Evolutionary conservation across 1,140 invertebrate species (phyloP).

Genomic region (Brachionus asplanchnoidis): DNA sequence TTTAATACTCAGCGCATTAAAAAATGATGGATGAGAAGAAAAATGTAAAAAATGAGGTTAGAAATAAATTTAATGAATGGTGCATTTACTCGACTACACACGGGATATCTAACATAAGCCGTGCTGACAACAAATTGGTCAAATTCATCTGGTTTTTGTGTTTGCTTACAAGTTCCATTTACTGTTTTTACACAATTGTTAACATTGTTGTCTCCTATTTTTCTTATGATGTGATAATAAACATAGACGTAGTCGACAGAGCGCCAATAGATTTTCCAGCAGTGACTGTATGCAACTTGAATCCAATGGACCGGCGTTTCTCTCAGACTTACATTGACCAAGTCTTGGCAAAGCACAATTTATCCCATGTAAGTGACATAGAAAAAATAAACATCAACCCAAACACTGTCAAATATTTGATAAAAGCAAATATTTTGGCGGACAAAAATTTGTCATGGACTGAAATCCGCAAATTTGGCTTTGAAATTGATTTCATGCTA

Average conservation of each 20-base stretch:
- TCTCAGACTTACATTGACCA: slow-evolving; percentile 44
- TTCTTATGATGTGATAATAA: slow-evolving; percentile 18
- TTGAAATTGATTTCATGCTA: slow-evolving; percentile 34
- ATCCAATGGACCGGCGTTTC: slow-evolving; percentile 47
- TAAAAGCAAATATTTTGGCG: slow-evolving; percentile 24
- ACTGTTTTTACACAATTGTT: slow-evolving; percentile 35
- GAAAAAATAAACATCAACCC: slow-evolving; percentile 12
- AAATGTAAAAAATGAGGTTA: background rate
- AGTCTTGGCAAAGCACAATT: slow-evolving; percentile 44
- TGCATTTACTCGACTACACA: slow-evolving; percentile 21
- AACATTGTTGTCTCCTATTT: slow-evolving; percentile 4
- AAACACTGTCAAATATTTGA: slow-evolving; percentile 43
- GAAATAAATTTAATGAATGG: slow-evolving; percentile 11
- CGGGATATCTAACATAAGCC: background rate
- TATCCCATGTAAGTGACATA: slow-evolving; percentile 12
- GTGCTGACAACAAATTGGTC: slow-evolving; percentile 7
- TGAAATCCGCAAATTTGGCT: slow-evolving; percentile 6
- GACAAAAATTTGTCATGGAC: slow-evolving; percentile 6
- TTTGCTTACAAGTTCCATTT: background rate
- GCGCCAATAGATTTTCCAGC: slow-evolving; percentile 51
- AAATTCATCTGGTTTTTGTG: slow-evolving; percentile 27
- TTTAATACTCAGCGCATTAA: background rate
- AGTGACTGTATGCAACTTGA: slow-evolving; percentile 56
- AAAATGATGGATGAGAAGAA: background rate
- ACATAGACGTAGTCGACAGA: slow-evolving; percentile 29